phyloP scores from a whole-genome alignment of 2,113 vertebrate genomes.

The Petrocephalus zakoni region DNA sequence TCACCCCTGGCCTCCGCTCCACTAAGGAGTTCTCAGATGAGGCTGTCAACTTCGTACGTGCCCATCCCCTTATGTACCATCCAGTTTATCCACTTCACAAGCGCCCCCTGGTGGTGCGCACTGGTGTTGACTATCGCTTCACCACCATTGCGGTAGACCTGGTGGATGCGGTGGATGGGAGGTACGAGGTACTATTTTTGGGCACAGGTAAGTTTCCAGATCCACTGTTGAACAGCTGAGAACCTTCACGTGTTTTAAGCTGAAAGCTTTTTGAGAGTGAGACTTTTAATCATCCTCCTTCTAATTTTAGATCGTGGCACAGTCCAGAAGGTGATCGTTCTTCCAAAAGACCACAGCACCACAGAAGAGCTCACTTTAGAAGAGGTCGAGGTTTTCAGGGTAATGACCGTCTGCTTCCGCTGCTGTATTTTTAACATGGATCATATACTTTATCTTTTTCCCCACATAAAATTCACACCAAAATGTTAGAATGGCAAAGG shows the following conservation, averaged over 20 bases:
- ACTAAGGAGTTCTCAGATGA: conserved; percentile 75
- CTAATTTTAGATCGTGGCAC: conserved; percentile 65
- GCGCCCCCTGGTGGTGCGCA: conserved; percentile 71
- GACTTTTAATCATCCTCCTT: neutral
- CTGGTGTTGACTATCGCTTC: conserved; percentile 69
- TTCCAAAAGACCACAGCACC: conserved; percentile 64
- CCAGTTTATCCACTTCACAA: conserved; percentile 70
- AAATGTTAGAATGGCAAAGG: neutral
- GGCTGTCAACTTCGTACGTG: conserved; percentile 70
- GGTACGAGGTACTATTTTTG: conserved; percentile 73
- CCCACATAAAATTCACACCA: neutral
- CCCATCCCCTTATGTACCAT: conserved; percentile 74
- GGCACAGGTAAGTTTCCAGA: conserved; percentile 62
- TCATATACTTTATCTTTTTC: neutral
- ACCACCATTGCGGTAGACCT: conserved; percentile 72
- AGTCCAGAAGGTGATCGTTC: conserved; percentile 73
- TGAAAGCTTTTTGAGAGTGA: neutral
- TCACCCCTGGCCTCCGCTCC: conserved; percentile 67
- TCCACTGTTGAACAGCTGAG: neutral
- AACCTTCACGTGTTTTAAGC: neutral
- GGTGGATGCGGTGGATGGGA: conserved; percentile 72
- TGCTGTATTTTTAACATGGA: neutral
- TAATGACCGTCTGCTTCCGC: conserved; percentile 36
- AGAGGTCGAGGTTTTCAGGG: conserved; percentile 73
- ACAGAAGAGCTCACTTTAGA: conserved; percentile 72